Conservation (phyloP, 2,113 vertebrate genomes). For the Anarrhichthys ocellatus region DNA sequence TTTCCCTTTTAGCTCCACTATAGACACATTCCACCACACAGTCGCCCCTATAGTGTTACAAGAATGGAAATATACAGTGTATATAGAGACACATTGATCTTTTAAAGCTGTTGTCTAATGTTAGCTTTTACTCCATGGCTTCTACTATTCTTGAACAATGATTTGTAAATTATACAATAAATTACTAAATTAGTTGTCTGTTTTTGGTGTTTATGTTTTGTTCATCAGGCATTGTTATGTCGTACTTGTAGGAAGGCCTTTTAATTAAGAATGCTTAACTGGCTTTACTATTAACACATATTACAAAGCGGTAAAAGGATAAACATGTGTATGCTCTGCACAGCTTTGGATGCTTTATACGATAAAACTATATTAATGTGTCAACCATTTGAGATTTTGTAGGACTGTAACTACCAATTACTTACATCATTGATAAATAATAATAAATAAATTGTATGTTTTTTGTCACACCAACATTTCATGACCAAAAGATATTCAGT, state of each 20-base stretch:
- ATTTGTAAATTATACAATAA: background rate
- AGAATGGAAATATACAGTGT: constrained; percentile 6
- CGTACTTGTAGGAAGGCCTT: background rate
- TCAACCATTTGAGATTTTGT: background rate
- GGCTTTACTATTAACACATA: background rate
- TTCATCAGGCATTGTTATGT: constrained; percentile 16
- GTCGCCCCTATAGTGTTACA: constrained; percentile 8
- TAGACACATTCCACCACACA: constrained; percentile 15
- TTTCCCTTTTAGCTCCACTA: constrained; percentile 51
- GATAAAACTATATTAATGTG: background rate
- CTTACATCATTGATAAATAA: background rate
- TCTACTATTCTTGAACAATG: background rate
- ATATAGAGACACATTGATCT: background rate
- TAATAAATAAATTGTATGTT: too few species aligned
- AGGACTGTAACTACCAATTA: background rate
- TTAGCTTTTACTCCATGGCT: background rate
- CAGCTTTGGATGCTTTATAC: background rate
- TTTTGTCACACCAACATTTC: background rate
- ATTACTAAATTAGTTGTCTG: background rate
- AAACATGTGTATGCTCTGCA: background rate
- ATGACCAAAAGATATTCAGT: background rate
- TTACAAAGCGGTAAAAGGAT: background rate
- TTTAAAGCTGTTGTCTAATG: background rate
- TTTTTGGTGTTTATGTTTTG: background rate
- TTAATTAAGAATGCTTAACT: background rate